Evolutionary conservation across 2,888 invertebrate genomes (phyloP).

Genomic region (Globia sparganii): DNA sequence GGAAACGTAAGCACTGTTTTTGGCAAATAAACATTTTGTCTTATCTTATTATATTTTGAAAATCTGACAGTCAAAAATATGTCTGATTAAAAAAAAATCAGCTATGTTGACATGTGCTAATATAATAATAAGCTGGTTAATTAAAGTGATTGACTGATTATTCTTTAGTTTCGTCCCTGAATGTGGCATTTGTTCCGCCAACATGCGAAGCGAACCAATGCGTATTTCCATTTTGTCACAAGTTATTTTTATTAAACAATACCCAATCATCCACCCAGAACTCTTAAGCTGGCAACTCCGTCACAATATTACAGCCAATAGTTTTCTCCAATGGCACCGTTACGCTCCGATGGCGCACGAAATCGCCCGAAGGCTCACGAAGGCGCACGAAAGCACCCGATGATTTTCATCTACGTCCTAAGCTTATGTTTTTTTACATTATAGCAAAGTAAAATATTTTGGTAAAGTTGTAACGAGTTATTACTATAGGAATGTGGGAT

Average conservation of each 20-base stretch:
- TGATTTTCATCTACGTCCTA: constrained; percentile 27
- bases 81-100: not conserved
- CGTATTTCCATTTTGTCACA: not conserved
- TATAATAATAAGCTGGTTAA: not conserved
- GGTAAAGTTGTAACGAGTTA: constrained; percentile 5
- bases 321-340: constrained; percentile 47
- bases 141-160: not conserved
- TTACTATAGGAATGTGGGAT: not conserved
- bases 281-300: constrained; percentile 36
- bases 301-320: constrained; percentile 47
- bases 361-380: constrained; percentile 59
- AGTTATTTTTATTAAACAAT: constrained; percentile 16
- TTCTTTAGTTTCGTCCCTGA: not conserved
- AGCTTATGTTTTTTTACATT: constrained; percentile 23
- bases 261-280: constrained; percentile 2
- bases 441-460: constrained; percentile 19
- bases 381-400: constrained; percentile 41
- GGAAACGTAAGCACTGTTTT: no score
- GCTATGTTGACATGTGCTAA: not conserved
- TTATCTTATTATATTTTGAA: not conserved
- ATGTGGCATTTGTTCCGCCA: not conserved
- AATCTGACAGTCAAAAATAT: not conserved
- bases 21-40: no score
- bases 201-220: not conserved
- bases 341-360: constrained; percentile 60